A percentile compares a stretch with the other conserved stretches of the same genome.
phyloP scores from a whole-genome alignment of 2,888 invertebrate species.

The Chrysolina oricalcia region DNA sequence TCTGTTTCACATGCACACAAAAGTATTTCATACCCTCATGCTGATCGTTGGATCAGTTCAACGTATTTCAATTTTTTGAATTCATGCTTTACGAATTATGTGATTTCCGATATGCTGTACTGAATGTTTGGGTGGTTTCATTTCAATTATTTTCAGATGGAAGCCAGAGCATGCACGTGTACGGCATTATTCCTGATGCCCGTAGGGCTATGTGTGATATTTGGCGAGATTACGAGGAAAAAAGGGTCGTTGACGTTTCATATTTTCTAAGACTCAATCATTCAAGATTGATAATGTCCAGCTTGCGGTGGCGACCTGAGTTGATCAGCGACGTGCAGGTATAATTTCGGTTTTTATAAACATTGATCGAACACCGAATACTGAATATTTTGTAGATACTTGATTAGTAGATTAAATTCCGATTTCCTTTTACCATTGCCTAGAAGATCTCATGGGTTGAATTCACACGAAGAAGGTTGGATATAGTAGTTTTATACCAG shows the following conservation, averaged over 20 bases:
- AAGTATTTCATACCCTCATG: no score
- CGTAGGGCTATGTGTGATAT: constrained; percentile 84
- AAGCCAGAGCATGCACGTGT: constrained; percentile 80
- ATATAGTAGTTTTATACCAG: no score
- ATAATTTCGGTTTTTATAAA: constrained; percentile 35
- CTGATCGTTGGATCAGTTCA: no score
- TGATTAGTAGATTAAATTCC: no score
- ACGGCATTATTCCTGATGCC: constrained; percentile 84
- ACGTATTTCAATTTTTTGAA: no score
- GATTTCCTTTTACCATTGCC: no score
- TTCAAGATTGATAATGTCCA: constrained; percentile 86
- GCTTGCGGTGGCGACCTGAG: constrained; percentile 86
- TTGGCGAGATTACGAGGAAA: constrained; percentile 89
- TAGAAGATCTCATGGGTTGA: no score
- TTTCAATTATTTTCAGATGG: constrained; percentile 72
- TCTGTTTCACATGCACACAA: background rate
- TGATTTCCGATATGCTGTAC: no score
- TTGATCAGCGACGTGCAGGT: constrained; percentile 78
- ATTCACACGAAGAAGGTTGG: no score
- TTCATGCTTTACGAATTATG: no score
- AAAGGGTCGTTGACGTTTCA: constrained; percentile 83
- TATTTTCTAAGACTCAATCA: constrained; percentile 89
- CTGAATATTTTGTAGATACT: no score
- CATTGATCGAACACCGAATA: background rate
- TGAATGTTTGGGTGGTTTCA: background rate